Base-by-base conservation (phyloP, 2,888 invertebrate genomes). In the Suillia variegata region DNA sequence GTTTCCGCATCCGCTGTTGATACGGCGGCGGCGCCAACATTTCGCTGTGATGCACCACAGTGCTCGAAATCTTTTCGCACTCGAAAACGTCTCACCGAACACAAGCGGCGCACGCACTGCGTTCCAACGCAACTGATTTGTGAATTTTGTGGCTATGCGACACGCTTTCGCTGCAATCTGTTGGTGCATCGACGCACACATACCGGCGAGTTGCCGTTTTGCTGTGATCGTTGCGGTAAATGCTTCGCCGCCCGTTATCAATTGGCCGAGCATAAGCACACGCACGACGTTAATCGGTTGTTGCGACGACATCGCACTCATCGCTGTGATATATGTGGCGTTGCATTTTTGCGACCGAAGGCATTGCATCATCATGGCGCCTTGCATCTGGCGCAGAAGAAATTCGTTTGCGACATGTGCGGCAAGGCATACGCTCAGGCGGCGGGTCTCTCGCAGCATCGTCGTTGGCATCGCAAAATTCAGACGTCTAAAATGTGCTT, bases 391-490 rank as follows among this genome's bases (percentile, higher is more conserved):
- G 21, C 50, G 1, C 54, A 22, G 2, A 76, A 73, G 62, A 62
- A 70, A 26, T 69, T 76, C 73, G 65, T 78, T 71, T 68, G 70
- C 56, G 42, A 53, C 10, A 59, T 68, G 20, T 76, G 75, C 42
- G 61, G 63, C 2, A 76, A 77, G 24, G 64, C 70, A 0, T 76
- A 69, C 54, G 70, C 74, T 10, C 77, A 77, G 55, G 68, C 67
- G 26, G 65, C 76, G 57, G 81, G 80, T 10, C 70, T 66, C 18
- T 68, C 78, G 13, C 72, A 72, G 52, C 76, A 76, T 54, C 76
- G 74, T 59, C 70, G 74, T 42, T 67, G 68, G 62, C 76, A 76
- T 61, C n/a, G n/a, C n/a, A n/a, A n/a, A n/a, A n/a, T n/a, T n/a
- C n/a, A n/a, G n/a, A n/a, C n/a, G n/a, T n/a, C n/a, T n/a, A n/a